Base-by-base conservation (phyloP, 2,113 vertebrate species). In the Cephalophus harveyi region DNA sequence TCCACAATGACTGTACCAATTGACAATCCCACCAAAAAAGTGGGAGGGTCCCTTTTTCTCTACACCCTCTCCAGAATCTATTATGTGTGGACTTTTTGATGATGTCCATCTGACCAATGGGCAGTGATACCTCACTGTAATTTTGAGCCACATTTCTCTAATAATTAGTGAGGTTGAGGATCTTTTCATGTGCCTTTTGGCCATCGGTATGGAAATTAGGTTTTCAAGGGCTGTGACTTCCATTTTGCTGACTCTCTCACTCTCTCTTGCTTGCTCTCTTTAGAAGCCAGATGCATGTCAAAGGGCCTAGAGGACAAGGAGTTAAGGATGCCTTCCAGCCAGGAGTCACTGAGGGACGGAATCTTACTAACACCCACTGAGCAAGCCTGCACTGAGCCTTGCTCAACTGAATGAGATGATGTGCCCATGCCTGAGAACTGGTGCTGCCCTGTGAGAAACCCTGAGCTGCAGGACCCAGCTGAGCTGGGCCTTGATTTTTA, bases 331-430 rank as follows among this genome's bases (percentile, higher is more conserved):
- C 33, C 81, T 27, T 83, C 7, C 33, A 7, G 81, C n/a, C 52
- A 55, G 23, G 13, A n/a, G n/a, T 14, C 81, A 55, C 7, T 1
- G 2, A 25, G 81, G n/a, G 13, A 40, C 0, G 4, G 7, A 83
- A 23, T 83, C n/a, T 52, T 54, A 23, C 50, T n/a, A 54, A 52
- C n/a, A 83, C 21, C 21, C 81, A 55, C 12, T 9, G n/a, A 27
- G 52, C 33, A 23, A 55, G 33, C 33, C 33, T 36, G 52, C 52
- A 15, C 33, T 55, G 52, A n/a, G 54, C 21, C 21, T 19, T 36
- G 21, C 4, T 55, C 81, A 25, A 3, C 33, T 25, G 52, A 36
- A 83, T 83, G 52, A 55, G 12, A 36, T 3, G n/a, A 83, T 36
- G 52, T 15, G 52, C 23, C 81, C 33, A 23, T 83, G 33, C 50